Percentiles rank a stretch among this genome's conserved stretches.
Evolutionary conservation across 2,888 invertebrate genomes (phyloP).

Genomic region (Drosophila aldrichi): DNA sequence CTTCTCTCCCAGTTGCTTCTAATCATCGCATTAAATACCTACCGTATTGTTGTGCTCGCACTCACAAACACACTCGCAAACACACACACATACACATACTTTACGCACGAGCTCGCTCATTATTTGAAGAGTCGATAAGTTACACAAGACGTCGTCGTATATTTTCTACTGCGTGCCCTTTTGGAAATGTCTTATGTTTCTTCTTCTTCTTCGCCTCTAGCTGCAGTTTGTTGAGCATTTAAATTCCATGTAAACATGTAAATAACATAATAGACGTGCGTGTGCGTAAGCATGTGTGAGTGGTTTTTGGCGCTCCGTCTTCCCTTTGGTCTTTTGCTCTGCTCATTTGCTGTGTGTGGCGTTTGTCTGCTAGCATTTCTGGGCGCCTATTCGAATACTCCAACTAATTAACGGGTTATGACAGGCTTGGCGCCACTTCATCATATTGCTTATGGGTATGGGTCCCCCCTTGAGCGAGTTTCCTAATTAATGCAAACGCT

Average conservation of each 20-base stretch:
- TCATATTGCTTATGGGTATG: conserved; percentile 40
- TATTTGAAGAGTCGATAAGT: conserved; percentile 56
- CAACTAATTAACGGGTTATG: conserved; percentile 84
- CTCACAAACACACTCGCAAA: conserved; percentile 11
- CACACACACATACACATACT: not conserved
- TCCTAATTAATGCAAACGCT: conserved; percentile 42
- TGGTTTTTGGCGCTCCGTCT: conserved; percentile 43
- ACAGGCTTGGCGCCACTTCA: conserved; percentile 74
- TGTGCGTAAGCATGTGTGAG: not conserved
- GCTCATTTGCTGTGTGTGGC: conserved; percentile 1
- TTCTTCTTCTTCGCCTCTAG: conserved; percentile 10
- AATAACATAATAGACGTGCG: conserved; percentile 7
- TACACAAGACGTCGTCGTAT: conserved; percentile 36
- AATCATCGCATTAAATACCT: conserved; percentile 24
- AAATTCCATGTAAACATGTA: conserved; percentile 31
- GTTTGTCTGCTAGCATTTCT: conserved; percentile 53
- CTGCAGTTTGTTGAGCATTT: conserved; percentile 20
- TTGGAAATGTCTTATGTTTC: conserved; percentile 32
- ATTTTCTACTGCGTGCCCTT: conserved; percentile 59
- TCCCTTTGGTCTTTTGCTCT: conserved; percentile 26
- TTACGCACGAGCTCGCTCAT: conserved; percentile 15
- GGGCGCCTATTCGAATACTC: conserved; percentile 83
- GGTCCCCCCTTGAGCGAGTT: conserved; percentile 16
- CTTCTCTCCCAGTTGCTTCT: conserved; percentile 19
- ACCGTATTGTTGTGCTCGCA: conserved; percentile 36